Base-by-base conservation (phyloP, 2,797 vertebrate genomes). In the Anguilla pacifica region DNA sequence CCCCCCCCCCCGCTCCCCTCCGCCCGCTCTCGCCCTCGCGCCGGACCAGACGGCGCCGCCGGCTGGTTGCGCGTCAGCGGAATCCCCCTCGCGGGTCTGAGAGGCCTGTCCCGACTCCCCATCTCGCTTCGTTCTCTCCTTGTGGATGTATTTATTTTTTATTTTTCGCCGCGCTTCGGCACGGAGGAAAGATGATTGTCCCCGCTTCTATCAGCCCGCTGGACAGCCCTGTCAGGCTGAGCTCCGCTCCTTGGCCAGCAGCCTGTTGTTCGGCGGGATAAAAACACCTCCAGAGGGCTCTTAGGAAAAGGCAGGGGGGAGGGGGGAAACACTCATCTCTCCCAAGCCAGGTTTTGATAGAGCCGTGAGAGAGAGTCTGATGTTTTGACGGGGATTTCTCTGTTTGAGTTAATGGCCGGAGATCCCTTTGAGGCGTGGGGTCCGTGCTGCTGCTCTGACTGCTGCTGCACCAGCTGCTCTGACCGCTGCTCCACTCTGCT, bases 51-150 rank as follows among this genome's bases (percentile, higher is more conserved):
- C 22, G 39, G 15, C 51, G 43, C 22, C 15, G 28, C 55, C 51
- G 46, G 28, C 49, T 28, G 15, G 82, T n/a, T 46, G 57, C 25
- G 1, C 7, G 17, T 2, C 35, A 0, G 28, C 9, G 17, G 9
- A 11, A 28, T 72, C n/a, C 28, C 10, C 28, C 70, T 5, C 70
- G 15, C 91, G 91, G 11, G 91, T 93, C 94, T 94, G 93, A 93
- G 57, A 59, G 90, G 87, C 88, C 31, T 11, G 86, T 90, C 88
- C 88, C 87, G 92, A 93, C 91, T 90, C 94, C n/a, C n/a, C 3
- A 64, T 64, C 1, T 64, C n/a, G 25, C 5, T 28, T 70, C 35
- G 1, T 25, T 70, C 7, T 70, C 67, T 70, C 4, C 5, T 15
- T 1, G 35, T 31, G 51, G 9, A 43, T 74, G 46, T 59, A 6